phyloP scores from a whole-genome alignment of 53 echinoderm and acorn worm species.

The Echinometra lucunter region DNA sequence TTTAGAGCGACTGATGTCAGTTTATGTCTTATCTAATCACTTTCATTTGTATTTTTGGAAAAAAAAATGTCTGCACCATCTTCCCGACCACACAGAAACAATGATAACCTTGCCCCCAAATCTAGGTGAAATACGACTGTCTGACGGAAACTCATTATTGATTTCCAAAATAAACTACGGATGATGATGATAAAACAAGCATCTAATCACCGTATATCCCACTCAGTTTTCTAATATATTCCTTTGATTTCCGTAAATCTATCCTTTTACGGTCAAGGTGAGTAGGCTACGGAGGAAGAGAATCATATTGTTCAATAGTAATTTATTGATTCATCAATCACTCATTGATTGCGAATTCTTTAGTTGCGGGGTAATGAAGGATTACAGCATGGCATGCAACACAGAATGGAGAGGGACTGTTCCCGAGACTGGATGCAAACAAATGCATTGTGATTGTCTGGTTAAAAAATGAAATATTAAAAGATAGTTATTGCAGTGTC shows the following conservation, averaged over 20 bases:
- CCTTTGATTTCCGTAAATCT: neutral
- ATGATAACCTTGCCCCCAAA: neutral
- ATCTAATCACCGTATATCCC: neutral
- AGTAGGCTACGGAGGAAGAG: neutral
- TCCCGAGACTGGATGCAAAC: neutral
- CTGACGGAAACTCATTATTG: neutral
- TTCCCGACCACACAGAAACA: neutral
- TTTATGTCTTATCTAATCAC: neutral
- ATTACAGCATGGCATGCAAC: neutral
- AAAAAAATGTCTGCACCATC: neutral
- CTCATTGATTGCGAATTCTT: neutral
- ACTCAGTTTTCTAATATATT: neutral
- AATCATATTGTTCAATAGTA: neutral
- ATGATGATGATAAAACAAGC: neutral
- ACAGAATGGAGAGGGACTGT: neutral
- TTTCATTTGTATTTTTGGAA: neutral
- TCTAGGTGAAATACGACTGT: neutral
- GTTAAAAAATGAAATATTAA: neutral
- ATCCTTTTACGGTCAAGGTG: neutral
- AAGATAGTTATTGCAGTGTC: too few relatives aligned
- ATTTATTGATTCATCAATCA: conserved; percentile 7
- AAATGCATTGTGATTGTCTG: neutral
- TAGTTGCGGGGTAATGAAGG: neutral
- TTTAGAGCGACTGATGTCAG: too few relatives aligned
- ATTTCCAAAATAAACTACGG: neutral